Percentiles rank a stretch among this genome's conserved stretches.
phyloP scores from a whole-genome alignment of 1,140 invertebrate species.

The Psix sp. region DNA sequence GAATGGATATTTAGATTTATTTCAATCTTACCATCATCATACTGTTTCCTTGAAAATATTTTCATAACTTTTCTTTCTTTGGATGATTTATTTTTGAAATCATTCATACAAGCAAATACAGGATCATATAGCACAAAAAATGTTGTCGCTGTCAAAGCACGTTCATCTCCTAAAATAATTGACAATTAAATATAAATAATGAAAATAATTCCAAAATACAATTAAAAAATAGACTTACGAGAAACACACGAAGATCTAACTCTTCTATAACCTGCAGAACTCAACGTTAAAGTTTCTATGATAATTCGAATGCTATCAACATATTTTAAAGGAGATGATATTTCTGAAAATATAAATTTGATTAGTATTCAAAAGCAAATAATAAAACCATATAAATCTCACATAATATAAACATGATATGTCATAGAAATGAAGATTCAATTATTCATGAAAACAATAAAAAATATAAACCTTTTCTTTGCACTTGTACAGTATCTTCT shows the following conservation, averaged over 20 bases:
- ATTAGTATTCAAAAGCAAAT: neutral
- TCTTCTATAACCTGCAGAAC: slow-evolving; percentile 69
- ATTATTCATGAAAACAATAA: slow-evolving; percentile 3
- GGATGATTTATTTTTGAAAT: slow-evolving; percentile 56
- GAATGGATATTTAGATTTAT: slow-evolving; percentile 3
- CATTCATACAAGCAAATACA: slow-evolving; percentile 43
- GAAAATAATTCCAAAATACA: neutral
- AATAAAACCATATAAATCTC: slow-evolving; percentile 6
- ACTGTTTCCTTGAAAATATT: slow-evolving; percentile 66
- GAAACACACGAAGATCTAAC: slow-evolving; percentile 67
- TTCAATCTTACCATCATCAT: slow-evolving; percentile 58
- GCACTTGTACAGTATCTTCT: slow-evolving; percentile 5
- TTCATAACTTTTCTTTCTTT: slow-evolving; percentile 63
- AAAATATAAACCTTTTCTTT: slow-evolving; percentile 22
- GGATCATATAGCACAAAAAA: slow-evolving; percentile 70
- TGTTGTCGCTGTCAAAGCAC: slow-evolving; percentile 56
- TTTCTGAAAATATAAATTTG: slow-evolving; percentile 50
- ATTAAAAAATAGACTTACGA: slow-evolving; percentile 57
- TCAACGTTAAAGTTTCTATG: slow-evolving; percentile 65
- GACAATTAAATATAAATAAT: neutral
- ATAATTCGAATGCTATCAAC: slow-evolving; percentile 65
- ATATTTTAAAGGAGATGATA: slow-evolving; percentile 53
- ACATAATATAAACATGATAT: neutral
- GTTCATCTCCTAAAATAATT: slow-evolving; percentile 56
- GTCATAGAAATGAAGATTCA: neutral